phyloP scores from a whole-genome alignment of 2,797 vertebrate genomes.

The Gila robusta region DNA sequence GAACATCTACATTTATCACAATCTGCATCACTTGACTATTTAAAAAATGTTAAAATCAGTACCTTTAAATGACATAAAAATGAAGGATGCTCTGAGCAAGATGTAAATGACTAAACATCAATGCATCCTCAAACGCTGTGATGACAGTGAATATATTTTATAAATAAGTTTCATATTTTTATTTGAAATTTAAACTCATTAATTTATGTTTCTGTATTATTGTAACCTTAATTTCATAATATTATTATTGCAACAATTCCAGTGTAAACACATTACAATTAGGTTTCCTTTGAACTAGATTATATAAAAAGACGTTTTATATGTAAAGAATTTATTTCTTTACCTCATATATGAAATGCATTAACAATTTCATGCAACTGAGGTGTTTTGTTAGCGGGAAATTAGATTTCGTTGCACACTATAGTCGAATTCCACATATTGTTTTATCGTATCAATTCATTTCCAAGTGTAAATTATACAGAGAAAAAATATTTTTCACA shows the following conservation, averaged over 20 bases:
- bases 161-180: not conserved
- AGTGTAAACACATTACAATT: not conserved
- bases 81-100: not conserved
- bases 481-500: slow-evolving; percentile 19
- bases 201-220: not conserved
- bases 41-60: not conserved
- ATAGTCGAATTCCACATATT: not conserved
- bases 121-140: not conserved
- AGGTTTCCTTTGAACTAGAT: not conserved
- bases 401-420: not conserved
- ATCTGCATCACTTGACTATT: not conserved
- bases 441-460: not conserved
- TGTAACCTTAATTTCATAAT: not conserved
- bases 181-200: not conserved
- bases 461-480: not conserved
- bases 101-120: not conserved
- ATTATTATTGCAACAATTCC: not conserved
- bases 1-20: not conserved
- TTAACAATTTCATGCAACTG: not conserved
- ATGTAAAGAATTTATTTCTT: not conserved
- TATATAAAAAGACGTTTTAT: not conserved
- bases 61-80: not conserved
- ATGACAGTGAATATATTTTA: not conserved
- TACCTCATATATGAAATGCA: not conserved
- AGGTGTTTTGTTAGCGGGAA: not conserved